Percentiles rank a stretch among this genome's conserved stretches.
These are phyloP conservation scores for Falco punctatus DNA, from an alignment of 2,113 vertebrate species.

Conservation along the genomic window DNA sequence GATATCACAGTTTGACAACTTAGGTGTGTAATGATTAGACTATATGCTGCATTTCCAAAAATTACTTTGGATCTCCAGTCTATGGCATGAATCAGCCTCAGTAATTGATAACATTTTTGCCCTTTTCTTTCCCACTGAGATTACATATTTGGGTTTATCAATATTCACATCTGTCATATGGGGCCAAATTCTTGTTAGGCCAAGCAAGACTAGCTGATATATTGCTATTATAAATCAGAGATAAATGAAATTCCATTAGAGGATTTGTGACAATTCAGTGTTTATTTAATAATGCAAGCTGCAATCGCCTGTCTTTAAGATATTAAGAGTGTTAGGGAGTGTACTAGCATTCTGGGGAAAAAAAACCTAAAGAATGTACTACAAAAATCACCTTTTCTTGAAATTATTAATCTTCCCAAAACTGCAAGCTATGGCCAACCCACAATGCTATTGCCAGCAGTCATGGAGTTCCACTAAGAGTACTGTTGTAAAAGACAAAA, in stretches of 20 bases:
- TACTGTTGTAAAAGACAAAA: not conserved
- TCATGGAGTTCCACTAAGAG: not conserved
- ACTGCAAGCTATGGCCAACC: not conserved
- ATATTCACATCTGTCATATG: not conserved
- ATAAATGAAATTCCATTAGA: not conserved
- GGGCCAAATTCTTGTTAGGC: not conserved
- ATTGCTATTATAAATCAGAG: not conserved
- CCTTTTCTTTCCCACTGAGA: not conserved
- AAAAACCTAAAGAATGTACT: not conserved
- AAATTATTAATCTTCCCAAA: not conserved
- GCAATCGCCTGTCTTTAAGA: not conserved
- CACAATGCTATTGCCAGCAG: not conserved
- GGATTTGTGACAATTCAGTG: not conserved
- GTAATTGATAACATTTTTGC: not conserved
- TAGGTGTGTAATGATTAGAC: constrained; percentile 10
- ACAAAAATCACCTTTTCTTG: not conserved
- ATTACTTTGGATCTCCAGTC: not conserved
- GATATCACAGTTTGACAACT: not conserved
- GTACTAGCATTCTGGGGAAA: not conserved
- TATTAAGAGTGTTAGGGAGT: not conserved
- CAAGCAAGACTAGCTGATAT: not conserved
- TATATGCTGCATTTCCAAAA: not conserved
- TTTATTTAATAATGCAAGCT: not conserved
- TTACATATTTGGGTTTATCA: not conserved
- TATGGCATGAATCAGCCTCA: not conserved